Percentiles rank a stretch among this genome's conserved stretches.
phyloP scores from a whole-genome alignment of 1,140 invertebrate species.

The Lepidurus couesii region DNA sequence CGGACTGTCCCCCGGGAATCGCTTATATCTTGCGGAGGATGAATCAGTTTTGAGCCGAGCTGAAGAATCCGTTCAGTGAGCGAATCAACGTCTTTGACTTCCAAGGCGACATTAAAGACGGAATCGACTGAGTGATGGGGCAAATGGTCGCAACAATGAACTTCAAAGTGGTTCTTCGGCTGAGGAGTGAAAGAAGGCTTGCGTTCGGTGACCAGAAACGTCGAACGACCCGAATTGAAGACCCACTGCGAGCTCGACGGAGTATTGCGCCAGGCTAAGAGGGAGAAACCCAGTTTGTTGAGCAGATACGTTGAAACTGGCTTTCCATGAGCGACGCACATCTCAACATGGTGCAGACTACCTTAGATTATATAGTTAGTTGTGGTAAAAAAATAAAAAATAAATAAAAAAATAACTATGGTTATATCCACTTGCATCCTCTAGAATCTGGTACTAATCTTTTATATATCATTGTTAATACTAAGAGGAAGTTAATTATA shows the following conservation, averaged over 20 bases:
- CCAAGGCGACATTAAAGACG: slow-evolving; percentile 50
- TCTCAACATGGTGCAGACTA: slow-evolving; percentile 49
- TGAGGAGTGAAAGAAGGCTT: slow-evolving; percentile 28
- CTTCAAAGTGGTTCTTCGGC: neutral
- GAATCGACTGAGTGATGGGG: slow-evolving; percentile 42
- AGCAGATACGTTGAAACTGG: slow-evolving; percentile 39
- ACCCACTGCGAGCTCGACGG: slow-evolving; percentile 43
- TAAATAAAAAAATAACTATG: no score
- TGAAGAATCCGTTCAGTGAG: slow-evolving; percentile 40
- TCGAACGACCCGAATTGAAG: slow-evolving; percentile 42
- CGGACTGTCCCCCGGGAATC: slow-evolving; percentile 44
- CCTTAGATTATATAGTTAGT: neutral
- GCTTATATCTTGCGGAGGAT: slow-evolving; percentile 38
- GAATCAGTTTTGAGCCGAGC: slow-evolving; percentile 41
- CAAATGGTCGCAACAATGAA: neutral
- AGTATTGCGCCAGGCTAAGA: slow-evolving; percentile 42
- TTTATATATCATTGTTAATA: no score
- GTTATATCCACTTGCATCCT: no score
- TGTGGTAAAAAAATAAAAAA: no score
- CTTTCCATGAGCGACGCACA: slow-evolving; percentile 44
- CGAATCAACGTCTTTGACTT: slow-evolving; percentile 45
- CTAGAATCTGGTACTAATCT: no score
- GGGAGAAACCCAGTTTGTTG: slow-evolving; percentile 43
- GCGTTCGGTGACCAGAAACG: slow-evolving; percentile 46
- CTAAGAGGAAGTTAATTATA: no score